A percentile compares a stretch with the other conserved stretches of the same genome.
Evolutionary conservation across 2,888 invertebrate genomes (phyloP).

Genomic region (Mechanitis messenoides): DNA sequence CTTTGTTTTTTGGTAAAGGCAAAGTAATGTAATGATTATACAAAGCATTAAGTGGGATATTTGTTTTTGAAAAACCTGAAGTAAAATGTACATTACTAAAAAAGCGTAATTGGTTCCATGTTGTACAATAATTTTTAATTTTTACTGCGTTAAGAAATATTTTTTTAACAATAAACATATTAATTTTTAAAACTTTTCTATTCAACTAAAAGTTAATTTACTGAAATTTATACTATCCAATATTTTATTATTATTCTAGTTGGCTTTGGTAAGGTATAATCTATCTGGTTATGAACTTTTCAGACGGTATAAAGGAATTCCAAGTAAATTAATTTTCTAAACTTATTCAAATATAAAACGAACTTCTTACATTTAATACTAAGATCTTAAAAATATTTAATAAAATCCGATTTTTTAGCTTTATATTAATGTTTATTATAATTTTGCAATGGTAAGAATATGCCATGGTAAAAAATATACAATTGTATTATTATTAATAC

Average conservation of each 20-base stretch:
- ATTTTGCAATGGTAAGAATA: no score
- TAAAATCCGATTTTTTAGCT: no score
- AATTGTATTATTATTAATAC: no score
- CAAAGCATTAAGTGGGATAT: slow-evolving; percentile 42
- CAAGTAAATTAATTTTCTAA: no score
- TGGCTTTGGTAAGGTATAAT: not conserved
- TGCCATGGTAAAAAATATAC: no score
- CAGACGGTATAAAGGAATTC: no score
- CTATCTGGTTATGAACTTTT: slow-evolving; percentile 7
- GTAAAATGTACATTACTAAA: slow-evolving; percentile 22
- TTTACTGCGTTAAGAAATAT: slow-evolving; percentile 9
- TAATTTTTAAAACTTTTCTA: no score
- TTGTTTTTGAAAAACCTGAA: slow-evolving; percentile 36
- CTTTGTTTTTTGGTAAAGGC: slow-evolving; percentile 73
- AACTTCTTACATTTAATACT: no score
- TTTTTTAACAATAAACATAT: not conserved
- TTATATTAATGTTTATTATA: no score
- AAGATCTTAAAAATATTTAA: no score
- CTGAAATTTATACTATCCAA: not conserved
- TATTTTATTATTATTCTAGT: slow-evolving; percentile 2
- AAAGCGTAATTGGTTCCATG: slow-evolving; percentile 11
- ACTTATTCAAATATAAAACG: no score
- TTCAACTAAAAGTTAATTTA: no score
- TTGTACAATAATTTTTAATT: slow-evolving; percentile 4
- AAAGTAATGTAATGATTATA: slow-evolving; percentile 58